These are phyloP conservation scores for Dione vanillae DNA, from an alignment of 2,888 invertebrate genomes.

Conservation along the genomic window DNA sequence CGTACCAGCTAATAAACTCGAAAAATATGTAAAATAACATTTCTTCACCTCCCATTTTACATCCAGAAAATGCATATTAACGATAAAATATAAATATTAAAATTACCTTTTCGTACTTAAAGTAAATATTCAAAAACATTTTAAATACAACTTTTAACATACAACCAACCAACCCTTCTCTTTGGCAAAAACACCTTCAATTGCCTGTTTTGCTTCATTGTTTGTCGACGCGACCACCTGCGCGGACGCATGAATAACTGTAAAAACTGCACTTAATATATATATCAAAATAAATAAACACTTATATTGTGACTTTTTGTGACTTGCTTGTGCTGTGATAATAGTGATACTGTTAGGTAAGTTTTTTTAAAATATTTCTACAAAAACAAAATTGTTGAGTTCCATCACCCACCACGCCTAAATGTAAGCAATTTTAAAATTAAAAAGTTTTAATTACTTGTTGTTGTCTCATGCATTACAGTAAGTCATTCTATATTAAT, in stretches of 20 bases:
- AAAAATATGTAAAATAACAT: no score
- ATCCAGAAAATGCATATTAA: background rate
- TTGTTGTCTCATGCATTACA: no score
- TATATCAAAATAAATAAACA: background rate
- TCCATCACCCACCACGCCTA: no score
- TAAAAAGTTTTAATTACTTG: no score
- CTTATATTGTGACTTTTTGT: background rate
- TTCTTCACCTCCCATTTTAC: no score
- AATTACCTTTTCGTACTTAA: background rate
- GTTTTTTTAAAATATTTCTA: background rate
- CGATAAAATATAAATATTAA: background rate
- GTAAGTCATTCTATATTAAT: no score
- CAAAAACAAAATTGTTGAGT: no score
- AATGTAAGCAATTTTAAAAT: no score
- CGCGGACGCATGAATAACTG: slow-evolving; percentile 8
- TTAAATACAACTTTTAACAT: background rate
- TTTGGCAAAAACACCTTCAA: slow-evolving; percentile 3
- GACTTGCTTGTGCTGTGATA: background rate
- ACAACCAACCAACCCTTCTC: background rate
- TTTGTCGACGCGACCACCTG: slow-evolving; percentile 14
- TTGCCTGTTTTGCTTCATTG: slow-evolving; percentile 2
- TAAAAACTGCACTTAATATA: background rate
- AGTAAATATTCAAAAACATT: background rate
- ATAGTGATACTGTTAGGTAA: background rate
- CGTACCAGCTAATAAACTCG: no score